Evolutionary conservation across 2,113 vertebrate species (phyloP).

Genomic region (Dermatemys mawii): DNA sequence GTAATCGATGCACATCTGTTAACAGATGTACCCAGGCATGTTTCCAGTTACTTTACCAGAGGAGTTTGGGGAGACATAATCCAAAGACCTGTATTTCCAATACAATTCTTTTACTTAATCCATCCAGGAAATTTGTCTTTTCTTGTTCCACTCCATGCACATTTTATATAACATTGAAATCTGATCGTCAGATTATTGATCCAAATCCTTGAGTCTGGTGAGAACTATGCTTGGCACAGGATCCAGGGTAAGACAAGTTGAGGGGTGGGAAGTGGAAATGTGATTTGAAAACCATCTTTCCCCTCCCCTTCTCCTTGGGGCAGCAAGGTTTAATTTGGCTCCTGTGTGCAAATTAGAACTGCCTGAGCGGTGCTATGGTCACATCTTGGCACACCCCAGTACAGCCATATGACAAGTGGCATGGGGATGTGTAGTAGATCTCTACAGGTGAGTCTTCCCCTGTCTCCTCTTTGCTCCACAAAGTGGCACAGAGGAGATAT

Average conservation of each 20-base stretch:
- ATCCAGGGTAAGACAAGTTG: background rate
- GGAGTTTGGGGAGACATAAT: background rate
- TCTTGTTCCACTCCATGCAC: background rate
- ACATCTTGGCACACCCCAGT: no score
- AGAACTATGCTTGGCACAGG: background rate
- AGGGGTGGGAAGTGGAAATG: background rate
- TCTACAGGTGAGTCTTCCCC: background rate
- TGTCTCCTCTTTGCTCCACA: background rate
- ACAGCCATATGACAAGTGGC: background rate
- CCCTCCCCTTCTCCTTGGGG: background rate
- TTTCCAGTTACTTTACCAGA: background rate
- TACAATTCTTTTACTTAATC: background rate
- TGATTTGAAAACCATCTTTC: background rate
- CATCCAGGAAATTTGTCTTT: background rate
- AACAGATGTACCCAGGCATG: background rate
- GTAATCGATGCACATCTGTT: background rate
- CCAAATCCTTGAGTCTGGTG: background rate
- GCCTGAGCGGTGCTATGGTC: background rate
- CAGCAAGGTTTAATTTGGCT: background rate
- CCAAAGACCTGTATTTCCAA: background rate
- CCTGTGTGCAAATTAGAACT: background rate
- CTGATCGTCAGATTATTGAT: background rate
- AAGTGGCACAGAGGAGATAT: background rate
- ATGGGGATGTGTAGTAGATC: background rate
- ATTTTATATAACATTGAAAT: background rate